These are phyloP conservation scores for Leptopilina drosophilae DNA, from an alignment of 2,888 invertebrate genomes.

Conservation along the genomic window DNA sequence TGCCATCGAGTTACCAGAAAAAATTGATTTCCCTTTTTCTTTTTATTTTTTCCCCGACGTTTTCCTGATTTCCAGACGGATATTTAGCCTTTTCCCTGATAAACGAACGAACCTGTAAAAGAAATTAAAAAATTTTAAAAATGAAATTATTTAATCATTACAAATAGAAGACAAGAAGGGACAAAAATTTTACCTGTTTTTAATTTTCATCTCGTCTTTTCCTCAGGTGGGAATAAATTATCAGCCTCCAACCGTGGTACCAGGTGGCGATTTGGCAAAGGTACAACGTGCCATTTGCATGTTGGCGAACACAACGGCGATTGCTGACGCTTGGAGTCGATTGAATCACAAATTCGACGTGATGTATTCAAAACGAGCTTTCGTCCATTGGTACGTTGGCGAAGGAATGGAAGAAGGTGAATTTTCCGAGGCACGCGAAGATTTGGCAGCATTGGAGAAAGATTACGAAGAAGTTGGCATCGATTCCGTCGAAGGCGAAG, in stretches of 20 bases:
- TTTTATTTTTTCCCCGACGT: too few relatives aligned
- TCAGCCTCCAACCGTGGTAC: constrained; percentile 79
- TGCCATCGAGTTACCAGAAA: too few relatives aligned
- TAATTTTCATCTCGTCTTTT: neutral
- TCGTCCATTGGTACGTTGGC: constrained; percentile 82
- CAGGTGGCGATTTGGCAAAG: constrained; percentile 78
- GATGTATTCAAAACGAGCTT: constrained; percentile 82
- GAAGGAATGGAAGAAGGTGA: constrained; percentile 81
- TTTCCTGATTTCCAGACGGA: too few relatives aligned
- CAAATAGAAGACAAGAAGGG: too few relatives aligned
- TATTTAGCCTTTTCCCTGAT: too few relatives aligned
- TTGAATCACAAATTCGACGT: constrained; percentile 82
- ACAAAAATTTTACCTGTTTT: neutral
- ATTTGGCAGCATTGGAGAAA: constrained; percentile 77
- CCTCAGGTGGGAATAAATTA: constrained; percentile 79
- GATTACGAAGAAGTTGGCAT: constrained; percentile 77
- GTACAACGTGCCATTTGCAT: constrained; percentile 82
- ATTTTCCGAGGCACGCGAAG: constrained; percentile 81
- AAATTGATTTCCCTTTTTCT: too few relatives aligned
- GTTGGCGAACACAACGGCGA: constrained; percentile 82
- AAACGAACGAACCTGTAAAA: too few relatives aligned
- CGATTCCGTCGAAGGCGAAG: constrained; percentile 75
- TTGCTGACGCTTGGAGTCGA: constrained; percentile 82
- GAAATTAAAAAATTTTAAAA: too few relatives aligned
- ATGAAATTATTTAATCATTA: too few relatives aligned